Conservation (phyloP, 1,140 invertebrate species). For the Neotoxoptera formosana region DNA sequence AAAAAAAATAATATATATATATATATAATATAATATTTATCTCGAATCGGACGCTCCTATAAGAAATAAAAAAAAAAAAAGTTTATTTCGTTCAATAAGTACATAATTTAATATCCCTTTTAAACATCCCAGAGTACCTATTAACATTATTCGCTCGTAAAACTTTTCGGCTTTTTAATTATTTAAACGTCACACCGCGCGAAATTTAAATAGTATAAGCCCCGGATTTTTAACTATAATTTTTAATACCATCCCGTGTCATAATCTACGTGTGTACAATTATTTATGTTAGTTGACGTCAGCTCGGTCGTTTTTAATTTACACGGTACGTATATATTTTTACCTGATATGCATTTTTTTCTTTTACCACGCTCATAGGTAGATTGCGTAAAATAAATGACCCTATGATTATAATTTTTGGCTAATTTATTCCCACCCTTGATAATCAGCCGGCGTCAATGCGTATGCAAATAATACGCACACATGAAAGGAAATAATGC, state of each 20-base stretch:
- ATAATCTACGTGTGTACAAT: not conserved
- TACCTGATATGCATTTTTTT: not conserved
- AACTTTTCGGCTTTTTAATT: slow-evolving; percentile 6
- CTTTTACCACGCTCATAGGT: not conserved
- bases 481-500: not conserved
- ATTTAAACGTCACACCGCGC: not conserved
- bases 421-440: not conserved
- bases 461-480: not conserved
- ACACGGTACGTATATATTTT: not conserved
- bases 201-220: not conserved
- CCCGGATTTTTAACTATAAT: not conserved
- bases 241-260: not conserved
- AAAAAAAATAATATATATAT: not conserved
- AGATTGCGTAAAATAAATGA: not conserved
- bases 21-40: not conserved
- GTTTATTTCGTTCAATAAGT: not conserved
- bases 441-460: not conserved
- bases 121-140: not conserved
- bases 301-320: not conserved
- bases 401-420: not conserved
- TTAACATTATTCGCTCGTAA: not conserved
- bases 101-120: not conserved
- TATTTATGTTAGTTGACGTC: not conserved
- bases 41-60: not conserved
- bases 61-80: not conserved